Base-by-base conservation (phyloP, 2,888 invertebrate species). In the Eilema depressum region DNA sequence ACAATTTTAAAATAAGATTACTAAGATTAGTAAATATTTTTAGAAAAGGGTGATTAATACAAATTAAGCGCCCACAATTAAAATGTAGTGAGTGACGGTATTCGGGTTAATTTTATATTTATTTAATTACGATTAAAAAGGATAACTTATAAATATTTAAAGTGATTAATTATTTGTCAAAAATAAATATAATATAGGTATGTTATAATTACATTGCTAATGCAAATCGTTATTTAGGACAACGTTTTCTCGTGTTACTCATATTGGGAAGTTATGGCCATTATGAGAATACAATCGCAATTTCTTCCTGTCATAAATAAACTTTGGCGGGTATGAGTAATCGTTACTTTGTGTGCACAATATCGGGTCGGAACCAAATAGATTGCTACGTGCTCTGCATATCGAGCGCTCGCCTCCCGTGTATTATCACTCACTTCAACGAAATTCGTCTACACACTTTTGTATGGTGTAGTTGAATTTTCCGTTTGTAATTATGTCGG, bases 251-350 rank as follows among this genome's bases (percentile, higher is more conserved):
- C 69, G 73, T 75, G 74, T 80, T 78, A 80, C 77, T 85, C 87
- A 84, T 91, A 90, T 91, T 91, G 85, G 92, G 91, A 92, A 91
- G 92, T 93, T 93, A 93, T 92, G 92, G 90, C 92, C 92, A 93
- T 93, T 91, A 90, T 86, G 83, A 90, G 92, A 91, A 93, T 90
- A 94, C 93, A 93, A 94, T 95, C 86, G 92, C 93, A 92, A 93
- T 93, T 93, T 93, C 94, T 93, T 95, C 94, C 94, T 94, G 95
- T 93, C 93, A 89, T 94, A 93, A 93, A 94, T 93, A 93, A 91
- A 91, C 89, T 92, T 92, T 88, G 89, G 91, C 86, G 85, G 87
- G 89, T 85, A 93, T 94, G 94, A 93, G 92, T 94, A 94, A 94
- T 93, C 88, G 88, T 91, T 89, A 91, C 92, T 92, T 93, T 92